phyloP scores from a whole-genome alignment of 2,888 invertebrate genomes.

The Caenorhabditis becei region DNA sequence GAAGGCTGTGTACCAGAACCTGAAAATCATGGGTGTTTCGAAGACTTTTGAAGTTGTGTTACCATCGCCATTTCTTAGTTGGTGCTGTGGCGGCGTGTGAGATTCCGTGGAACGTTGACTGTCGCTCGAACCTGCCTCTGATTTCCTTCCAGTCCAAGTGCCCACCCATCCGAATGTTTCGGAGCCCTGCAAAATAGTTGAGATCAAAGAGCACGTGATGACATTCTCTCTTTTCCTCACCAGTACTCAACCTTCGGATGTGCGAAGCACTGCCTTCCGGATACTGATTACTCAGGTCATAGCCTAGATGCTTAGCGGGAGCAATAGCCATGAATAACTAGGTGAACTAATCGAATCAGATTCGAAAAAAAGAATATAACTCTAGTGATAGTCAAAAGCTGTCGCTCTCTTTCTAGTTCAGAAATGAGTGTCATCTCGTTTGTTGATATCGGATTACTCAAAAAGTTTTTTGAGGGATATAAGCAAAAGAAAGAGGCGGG shows the following conservation, averaged over 20 bases:
- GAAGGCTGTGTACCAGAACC: conserved; percentile 79
- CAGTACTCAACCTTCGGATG: conserved; percentile 43
- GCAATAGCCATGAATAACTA: neutral
- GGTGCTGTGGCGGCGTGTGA: conserved; percentile 77
- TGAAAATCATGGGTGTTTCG: neutral
- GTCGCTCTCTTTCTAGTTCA: conserved; percentile 15
- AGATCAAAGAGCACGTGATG: neutral
- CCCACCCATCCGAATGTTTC: conserved; percentile 68
- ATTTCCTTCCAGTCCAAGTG: conserved; percentile 74
- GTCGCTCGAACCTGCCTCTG: conserved; percentile 69
- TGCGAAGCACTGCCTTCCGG: conserved; percentile 4
- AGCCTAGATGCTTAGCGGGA: conserved; percentile 12
- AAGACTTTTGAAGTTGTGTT: neutral
- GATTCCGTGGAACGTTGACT: conserved; percentile 77
- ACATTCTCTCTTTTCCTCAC: conserved; percentile 27
- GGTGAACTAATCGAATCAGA: neutral
- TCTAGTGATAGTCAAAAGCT: conserved; percentile 14
- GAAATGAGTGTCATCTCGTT: conserved; percentile 46
- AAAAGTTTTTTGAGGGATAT: conserved; percentile 5
- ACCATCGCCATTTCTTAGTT: conserved; percentile 68
- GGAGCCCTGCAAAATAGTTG: conserved; percentile 65
- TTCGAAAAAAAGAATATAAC: neutral
- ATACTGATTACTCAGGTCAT: conserved; percentile 26
- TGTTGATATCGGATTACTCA: conserved; percentile 57
- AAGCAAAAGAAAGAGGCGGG: neutral